Evolutionary conservation across 1,140 invertebrate species (phyloP), one percentile per base, ranked within the genome.

Genomic region (Palaemon carinicauda): DNA sequence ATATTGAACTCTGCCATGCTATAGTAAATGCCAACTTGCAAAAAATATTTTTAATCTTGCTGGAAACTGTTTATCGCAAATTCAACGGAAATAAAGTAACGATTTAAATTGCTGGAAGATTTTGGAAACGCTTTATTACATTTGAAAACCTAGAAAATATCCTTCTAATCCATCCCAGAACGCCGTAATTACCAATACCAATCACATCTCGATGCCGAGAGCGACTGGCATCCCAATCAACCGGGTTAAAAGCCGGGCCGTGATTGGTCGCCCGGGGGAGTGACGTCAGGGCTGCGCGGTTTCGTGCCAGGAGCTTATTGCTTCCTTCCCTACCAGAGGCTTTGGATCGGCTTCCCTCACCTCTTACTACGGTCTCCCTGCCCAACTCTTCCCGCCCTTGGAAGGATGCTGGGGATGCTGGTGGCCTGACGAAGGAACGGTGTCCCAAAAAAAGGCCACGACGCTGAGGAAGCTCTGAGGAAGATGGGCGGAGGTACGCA

Each of bases 401-500:
- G 60, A 53, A 82, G 80, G 80, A 82, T 82, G 80, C 51, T 71
- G 41, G 41, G 41, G 41, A 41, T 41, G 14, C 21, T 69, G 54
- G 21, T 19, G 80, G 80, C 24, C 65, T 82, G 80, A 82, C 80
- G 41, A 51, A 60, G 80, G 80, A 65, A 21, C 19, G 51, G 31
- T 78, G 51, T 78, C 41, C n/a, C 19, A 73, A 21, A 60, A n/a
- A 12, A 1, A 54, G 27, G 12, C 14, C 21, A 74, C 50, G 21
- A 52, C 33, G 33, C 29, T 15, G 5, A 80, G 83, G 10, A 12
- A 33, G 54, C 19, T 19, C 19, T 9, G 15, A n/a, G 29, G 17
- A 73, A 50, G 29, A 86, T 75, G 84, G 84, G 75, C 24, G 50
- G 54, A 60, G 54, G 54, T 9, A 27, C 73, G 4, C 52, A 86